Conservation (phyloP, 2,888 invertebrate species). For the Eutolmus rufibarbis region DNA sequence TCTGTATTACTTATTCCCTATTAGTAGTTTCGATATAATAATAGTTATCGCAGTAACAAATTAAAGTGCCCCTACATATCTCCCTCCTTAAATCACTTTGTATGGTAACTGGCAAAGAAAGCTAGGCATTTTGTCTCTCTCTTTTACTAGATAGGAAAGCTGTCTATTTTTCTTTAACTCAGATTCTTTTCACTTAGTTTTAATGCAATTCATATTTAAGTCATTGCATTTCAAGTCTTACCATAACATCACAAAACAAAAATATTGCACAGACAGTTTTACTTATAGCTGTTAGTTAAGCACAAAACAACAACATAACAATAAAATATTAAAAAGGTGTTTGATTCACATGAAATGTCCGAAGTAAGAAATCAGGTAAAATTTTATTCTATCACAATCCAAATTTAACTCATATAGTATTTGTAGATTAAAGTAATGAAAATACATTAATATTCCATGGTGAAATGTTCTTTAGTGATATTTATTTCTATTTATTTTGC, state of each 20-base stretch:
- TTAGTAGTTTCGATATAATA: conserved; percentile 36
- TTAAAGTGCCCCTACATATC: neutral
- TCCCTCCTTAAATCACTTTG: conserved; percentile 38
- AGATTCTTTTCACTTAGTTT: neutral
- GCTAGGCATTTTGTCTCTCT: neutral
- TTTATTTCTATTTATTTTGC: neutral
- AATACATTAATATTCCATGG: neutral
- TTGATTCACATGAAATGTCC: neutral
- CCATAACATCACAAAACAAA: neutral
- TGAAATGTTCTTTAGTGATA: neutral
- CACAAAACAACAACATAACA: neutral
- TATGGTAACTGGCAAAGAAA: conserved; percentile 35
- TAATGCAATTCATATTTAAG: neutral
- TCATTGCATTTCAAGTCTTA: neutral
- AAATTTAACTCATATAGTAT: neutral
- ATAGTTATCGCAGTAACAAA: conserved; percentile 39
- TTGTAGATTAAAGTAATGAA: neutral
- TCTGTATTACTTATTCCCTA: conserved; percentile 22
- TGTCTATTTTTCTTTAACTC: neutral
- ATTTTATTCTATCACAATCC: neutral
- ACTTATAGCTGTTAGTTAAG: neutral
- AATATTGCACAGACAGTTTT: neutral
- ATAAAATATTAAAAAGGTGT: neutral
- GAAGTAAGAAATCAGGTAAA: neutral
- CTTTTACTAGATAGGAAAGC: neutral